Percentiles rank a stretch among this genome's conserved stretches.
Evolutionary conservation across 2,113 vertebrate species (phyloP).

Genomic region (Zapornia atra): DNA sequence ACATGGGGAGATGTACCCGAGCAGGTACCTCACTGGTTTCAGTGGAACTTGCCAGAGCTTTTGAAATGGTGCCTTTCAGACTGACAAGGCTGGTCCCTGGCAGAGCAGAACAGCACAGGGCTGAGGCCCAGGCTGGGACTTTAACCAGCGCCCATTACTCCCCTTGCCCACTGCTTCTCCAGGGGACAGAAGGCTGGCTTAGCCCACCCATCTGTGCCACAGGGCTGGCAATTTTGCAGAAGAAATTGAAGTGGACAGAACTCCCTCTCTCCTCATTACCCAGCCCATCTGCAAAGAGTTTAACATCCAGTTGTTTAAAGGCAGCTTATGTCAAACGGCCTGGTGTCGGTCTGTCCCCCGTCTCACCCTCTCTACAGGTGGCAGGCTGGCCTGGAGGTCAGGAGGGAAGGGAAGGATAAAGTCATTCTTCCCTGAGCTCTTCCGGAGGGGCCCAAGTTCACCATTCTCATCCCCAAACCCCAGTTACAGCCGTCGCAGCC

Average conservation of each 20-base stretch:
- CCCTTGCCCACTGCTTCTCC: not conserved
- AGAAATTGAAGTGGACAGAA: slow-evolving; percentile 14
- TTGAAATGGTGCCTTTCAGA: not conserved
- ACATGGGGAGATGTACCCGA: not conserved
- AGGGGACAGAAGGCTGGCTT: not conserved
- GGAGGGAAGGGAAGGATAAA: not conserved
- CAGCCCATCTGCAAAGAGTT: not conserved
- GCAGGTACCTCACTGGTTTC: not conserved
- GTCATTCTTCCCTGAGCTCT: not conserved
- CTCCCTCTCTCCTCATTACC: not conserved
- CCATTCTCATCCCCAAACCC: not conserved
- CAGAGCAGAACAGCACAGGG: not conserved
- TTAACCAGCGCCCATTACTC: not conserved
- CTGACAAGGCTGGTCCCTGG: not conserved
- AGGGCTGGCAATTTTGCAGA: not conserved
- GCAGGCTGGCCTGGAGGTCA: not conserved
- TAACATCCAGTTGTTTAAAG: not conserved
- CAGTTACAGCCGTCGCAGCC: not conserved
- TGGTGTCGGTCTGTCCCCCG: not conserved
- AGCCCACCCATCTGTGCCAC: not conserved
- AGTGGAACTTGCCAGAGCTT: not conserved
- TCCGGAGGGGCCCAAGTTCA: not conserved
- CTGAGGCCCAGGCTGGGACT: not conserved
- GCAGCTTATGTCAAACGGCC: not conserved
- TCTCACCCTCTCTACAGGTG: not conserved